Evolutionary conservation across 2,113 vertebrate genomes (phyloP), one percentile per base, ranked within the genome.

Genomic region (Helogale parvula): DNA sequence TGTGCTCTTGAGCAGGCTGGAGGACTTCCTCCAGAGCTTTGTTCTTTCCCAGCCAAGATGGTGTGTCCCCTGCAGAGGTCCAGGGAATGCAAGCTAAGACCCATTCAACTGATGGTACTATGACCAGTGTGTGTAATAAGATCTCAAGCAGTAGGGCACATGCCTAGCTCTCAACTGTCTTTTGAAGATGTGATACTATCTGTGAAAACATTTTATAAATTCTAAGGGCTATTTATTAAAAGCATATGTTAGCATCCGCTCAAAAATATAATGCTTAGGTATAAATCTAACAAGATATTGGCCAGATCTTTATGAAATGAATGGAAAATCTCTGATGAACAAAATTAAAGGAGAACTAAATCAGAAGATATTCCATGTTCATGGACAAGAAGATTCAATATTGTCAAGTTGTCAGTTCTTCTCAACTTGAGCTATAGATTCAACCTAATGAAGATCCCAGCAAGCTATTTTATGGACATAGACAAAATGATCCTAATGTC

Each of bases 211-310:
- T 81, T 90, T 47, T 88, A 27, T 87, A 68, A 91, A 45, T 23
- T 66, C 45, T 47, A 95, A 84, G 16, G 35, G 31, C 33, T 82
- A 29, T 66, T 92, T 95, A 35, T 92, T 79, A 93, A 89, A 83
- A 76, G 82, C n/a, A 50, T 71, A 23, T 47, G 3, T 65, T 74
- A 63, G 29, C 13, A 84, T 13, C 31, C 80, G 9, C 10, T 45
- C 38, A 45, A 23, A 68, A 85, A 91, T 86, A 38, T 50, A 80
- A 69, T 27, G 27, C 1, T 68, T 85, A 21, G 12, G n/a, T 86
- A 60, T 69, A 91, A 69, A 71, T 80, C 33, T 38, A 71, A 65
- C 13, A 71, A 95, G 79, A 80, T 65, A 71, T 11, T 19, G 71
- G 50, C 2, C 63, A 87, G 52, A 72, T 52, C 33, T 65, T 57